A percentile compares a stretch with the other conserved stretches of the same genome.
Conservation (phyloP, 2,797 vertebrate species). For the Eupleurogrammus muticus region DNA sequence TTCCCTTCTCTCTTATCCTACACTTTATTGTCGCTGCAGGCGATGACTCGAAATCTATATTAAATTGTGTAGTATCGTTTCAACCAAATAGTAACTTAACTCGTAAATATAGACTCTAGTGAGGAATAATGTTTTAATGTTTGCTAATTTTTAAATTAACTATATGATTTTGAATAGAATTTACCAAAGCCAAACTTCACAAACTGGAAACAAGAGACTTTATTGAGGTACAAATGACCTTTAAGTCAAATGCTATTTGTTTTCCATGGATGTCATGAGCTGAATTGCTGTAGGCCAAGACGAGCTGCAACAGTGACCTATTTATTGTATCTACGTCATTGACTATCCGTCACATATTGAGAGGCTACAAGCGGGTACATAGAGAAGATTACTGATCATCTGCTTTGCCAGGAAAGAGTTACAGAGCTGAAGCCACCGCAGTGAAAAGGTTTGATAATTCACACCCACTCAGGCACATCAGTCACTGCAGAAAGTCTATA, state of each 20-base stretch:
- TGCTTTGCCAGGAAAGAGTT: conserved; percentile 9
- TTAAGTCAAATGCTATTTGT: conserved; percentile 6
- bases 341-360: conserved; percentile 53
- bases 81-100: too few relatives aligned
- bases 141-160: too few relatives aligned
- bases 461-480: conserved; percentile 12
- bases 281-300: conserved; percentile 17
- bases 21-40: too few relatives aligned
- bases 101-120: too few relatives aligned
- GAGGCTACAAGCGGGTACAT: conserved; percentile 17
- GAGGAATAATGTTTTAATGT: too few relatives aligned
- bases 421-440: conserved; percentile 19
- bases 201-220: conserved; percentile 1
- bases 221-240: neutral
- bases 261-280: conserved; percentile 11
- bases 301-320: neutral
- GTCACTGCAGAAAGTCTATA: neutral
- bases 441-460: conserved; percentile 14
- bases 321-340: conserved; percentile 37
- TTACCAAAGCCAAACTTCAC: neutral
- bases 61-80: too few relatives aligned
- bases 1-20: too few relatives aligned
- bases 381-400: conserved; percentile 32
- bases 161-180: too few relatives aligned
- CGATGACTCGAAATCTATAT: too few relatives aligned